These are phyloP conservation scores for Hermaeophaga mercurialis DNA, from an alignment of 2,888 invertebrate species.

Conservation along the genomic window DNA sequence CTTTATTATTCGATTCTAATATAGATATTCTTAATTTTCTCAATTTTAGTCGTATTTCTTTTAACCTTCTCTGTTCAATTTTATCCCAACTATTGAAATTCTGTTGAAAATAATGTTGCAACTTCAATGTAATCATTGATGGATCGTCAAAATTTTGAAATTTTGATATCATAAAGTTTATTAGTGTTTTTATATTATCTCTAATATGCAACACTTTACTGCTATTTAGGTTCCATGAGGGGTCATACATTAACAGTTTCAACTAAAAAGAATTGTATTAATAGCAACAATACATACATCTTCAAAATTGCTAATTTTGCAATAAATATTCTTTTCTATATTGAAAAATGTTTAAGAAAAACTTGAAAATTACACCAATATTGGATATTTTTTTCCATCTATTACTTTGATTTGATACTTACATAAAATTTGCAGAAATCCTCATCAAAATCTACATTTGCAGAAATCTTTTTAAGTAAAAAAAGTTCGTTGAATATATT, in stretches of 20 bases:
- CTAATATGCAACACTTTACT: background rate
- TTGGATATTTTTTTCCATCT: too few relatives aligned
- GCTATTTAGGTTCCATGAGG: background rate
- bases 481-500: background rate
- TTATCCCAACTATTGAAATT: conserved; percentile 6
- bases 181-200: background rate
- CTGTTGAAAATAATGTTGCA: conserved; percentile 15
- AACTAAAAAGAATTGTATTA: background rate
- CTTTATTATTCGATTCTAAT: conserved; percentile 6
- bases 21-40: conserved; percentile 4
- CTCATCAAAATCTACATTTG: background rate
- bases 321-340: too few relatives aligned
- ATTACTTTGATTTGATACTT: too few relatives aligned
- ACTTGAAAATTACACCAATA: too few relatives aligned
- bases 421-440: background rate
- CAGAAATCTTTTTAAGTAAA: background rate
- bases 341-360: too few relatives aligned
- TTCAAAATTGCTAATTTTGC: too few relatives aligned
- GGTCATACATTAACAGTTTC: background rate
- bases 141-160: background rate
- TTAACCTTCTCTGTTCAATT: background rate
- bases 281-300: too few relatives aligned
- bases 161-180: background rate
- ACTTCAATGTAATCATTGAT: conserved; percentile 3
- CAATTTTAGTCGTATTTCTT: background rate